Evolutionary conservation across 2,797 vertebrate species (phyloP).

Genomic region (Tolypeutes matacus): DNA sequence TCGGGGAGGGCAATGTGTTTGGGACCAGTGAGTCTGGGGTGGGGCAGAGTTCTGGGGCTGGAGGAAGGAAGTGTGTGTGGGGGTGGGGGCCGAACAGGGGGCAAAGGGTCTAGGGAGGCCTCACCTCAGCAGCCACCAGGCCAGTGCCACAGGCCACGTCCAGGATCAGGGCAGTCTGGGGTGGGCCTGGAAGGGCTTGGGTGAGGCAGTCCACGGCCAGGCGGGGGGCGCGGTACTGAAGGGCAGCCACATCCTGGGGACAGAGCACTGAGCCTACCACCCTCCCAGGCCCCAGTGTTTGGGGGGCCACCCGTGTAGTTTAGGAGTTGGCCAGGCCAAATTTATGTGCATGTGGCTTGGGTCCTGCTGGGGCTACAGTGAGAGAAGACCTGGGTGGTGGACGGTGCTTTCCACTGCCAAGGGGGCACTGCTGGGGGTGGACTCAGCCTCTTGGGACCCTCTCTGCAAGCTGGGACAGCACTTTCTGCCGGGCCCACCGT

Average conservation of each 20-base stretch:
- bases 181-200: slow-evolving; percentile 85
- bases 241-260: slow-evolving; percentile 90
- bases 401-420: neutral
- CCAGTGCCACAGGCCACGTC: slow-evolving; percentile 97
- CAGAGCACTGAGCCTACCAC: neutral
- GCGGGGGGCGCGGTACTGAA: slow-evolving; percentile 92
- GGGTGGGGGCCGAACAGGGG: neutral
- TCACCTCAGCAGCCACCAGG: slow-evolving; percentile 91
- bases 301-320: neutral
- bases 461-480: neutral
- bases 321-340: neutral
- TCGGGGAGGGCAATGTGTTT: neutral
- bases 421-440: neutral
- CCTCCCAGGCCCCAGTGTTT: neutral
- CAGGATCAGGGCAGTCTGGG: slow-evolving; percentile 88
- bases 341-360: neutral
- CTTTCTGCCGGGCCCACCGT: neutral
- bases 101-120: neutral
- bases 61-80: neutral
- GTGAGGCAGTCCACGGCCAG: slow-evolving; percentile 90
- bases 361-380: no score
- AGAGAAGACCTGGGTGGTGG: neutral
- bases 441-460: neutral
- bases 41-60: neutral
- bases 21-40: neutral